These are phyloP conservation scores for Camelus bactrianus DNA, from an alignment of 2,113 vertebrate genomes.

Conservation along the genomic window DNA sequence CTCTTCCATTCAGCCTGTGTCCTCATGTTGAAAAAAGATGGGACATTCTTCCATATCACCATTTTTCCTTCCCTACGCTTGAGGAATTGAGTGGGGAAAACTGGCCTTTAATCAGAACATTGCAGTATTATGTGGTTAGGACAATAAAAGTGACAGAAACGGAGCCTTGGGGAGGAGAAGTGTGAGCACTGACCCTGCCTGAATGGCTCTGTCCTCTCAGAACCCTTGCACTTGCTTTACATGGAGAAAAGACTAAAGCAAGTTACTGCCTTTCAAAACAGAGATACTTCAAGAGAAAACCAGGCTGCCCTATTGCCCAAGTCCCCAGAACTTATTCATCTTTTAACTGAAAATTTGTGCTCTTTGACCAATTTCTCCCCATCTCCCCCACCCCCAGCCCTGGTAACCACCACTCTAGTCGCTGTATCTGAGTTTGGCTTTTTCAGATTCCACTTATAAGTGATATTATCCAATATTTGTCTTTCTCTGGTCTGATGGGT, in stretches of 20 bases:
- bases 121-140: neutral
- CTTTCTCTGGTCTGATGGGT: neutral
- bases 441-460: neutral
- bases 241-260: neutral
- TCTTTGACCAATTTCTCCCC: neutral
- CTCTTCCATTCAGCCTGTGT: neutral
- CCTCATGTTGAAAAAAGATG: neutral
- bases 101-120: neutral
- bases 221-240: neutral
- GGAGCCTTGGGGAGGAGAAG: neutral
- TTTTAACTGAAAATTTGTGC: neutral
- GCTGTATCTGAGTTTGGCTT: neutral
- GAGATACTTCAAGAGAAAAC: neutral
- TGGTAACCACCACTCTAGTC: neutral
- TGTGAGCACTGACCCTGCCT: neutral
- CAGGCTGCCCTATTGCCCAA: neutral
- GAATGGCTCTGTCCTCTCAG: neutral
- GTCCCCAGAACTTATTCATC: neutral
- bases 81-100: neutral
- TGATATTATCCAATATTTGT: neutral
- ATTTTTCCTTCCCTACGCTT: neutral
- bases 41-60: neutral
- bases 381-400: neutral
- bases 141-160: neutral
- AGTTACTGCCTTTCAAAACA: neutral